Evolutionary conservation across 2,888 invertebrate genomes (phyloP).

Genomic region (Labia minor): DNA sequence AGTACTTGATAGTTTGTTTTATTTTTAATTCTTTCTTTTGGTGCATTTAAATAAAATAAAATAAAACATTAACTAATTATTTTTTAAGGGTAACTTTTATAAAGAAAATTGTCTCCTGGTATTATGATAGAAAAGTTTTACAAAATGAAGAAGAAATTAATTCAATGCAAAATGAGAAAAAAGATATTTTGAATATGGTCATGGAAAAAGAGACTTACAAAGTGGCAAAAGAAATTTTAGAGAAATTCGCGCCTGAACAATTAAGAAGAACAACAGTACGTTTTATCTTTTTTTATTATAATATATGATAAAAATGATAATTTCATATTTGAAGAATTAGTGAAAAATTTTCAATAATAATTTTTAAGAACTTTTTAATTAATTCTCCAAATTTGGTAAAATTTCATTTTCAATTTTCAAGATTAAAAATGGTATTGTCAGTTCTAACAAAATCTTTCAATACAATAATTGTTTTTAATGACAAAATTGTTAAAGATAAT

Average conservation of each 20-base stretch:
- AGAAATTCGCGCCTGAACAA: slow-evolving; percentile 67
- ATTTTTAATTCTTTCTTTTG: slow-evolving; percentile 21
- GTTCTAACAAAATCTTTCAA: no score
- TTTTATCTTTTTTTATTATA: no score
- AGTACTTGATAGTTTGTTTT: not conserved
- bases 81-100: slow-evolving; percentile 60
- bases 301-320: no score
- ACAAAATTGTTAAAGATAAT: no score
- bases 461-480: no score
- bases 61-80: slow-evolving; percentile 25
- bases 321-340: no score
- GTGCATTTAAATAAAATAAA: not conserved
- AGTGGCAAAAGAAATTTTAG: slow-evolving; percentile 77
- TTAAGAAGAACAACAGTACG: slow-evolving; percentile 30
- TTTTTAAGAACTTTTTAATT: no score
- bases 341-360: no score
- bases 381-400: no score
- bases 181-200: slow-evolving; percentile 82
- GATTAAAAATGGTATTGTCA: no score
- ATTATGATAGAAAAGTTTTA: slow-evolving; percentile 70
- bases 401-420: no score
- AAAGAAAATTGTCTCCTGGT: slow-evolving; percentile 74
- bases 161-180: slow-evolving; percentile 68
- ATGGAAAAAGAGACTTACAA: slow-evolving; percentile 98
- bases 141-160: slow-evolving; percentile 63